Base-by-base conservation (phyloP, 2,888 invertebrate species). In the Meliscaeva auricollis region DNA sequence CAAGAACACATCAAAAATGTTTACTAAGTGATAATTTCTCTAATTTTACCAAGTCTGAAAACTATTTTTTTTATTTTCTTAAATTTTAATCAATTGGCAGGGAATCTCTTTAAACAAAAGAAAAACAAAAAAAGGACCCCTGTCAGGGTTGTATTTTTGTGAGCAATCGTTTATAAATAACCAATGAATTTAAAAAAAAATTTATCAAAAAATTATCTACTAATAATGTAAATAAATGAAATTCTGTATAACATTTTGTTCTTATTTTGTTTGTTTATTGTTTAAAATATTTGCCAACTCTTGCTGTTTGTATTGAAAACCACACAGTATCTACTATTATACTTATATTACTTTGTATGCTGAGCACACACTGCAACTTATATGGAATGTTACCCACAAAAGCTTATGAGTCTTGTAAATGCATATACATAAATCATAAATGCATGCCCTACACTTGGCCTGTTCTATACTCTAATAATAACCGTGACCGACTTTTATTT, bases 341-440 rank as follows among this genome's bases (percentile, higher is more conserved):
- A 26, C 26, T 26, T 26, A 11, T 15, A n/a, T n/a, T n/a, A 17
- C 56, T 46, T 32, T 69, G 60, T 52, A 50, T 52, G 26, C 4
- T 41, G 56, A 69, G 30, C 17, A 69, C 17, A 69, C 41, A 50
- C 41, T 50, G 66, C 76, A 76, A 73, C 58, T 41, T 44, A 6
- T 44, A 6, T 44, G 58, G 58, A 73, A 79, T 79, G 73, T 32
- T 58, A 38, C 58, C 58, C 44, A 73, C 52, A 72, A 52, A 70
- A 17, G 81, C 79, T 87, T 81, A 56, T 78, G 75, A 70, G 50
- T 76, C 69, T 17, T 8, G 46, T 32, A 60, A 32, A 38, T 80
- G 80, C 80, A 69, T 77, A 11, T 38, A 38, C n/a, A 11, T 38
- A 13, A 26, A 26, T 26, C 26, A 38, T 38, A 38, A 38, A 41